Conservation (phyloP, 2,888 invertebrate species). For the Metalampra italica region DNA sequence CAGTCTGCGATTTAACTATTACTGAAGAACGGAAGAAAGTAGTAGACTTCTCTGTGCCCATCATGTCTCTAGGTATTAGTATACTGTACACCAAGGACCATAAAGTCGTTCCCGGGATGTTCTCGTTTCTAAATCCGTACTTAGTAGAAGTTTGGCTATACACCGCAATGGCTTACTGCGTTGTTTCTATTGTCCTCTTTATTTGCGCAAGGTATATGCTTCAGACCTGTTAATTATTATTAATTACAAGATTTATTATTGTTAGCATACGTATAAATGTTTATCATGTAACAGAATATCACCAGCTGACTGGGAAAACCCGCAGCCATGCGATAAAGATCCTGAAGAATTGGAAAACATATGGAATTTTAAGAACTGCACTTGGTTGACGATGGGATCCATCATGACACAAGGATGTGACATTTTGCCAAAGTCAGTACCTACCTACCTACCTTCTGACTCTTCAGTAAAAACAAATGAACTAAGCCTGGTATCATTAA, state of each 20-base stretch:
- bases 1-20: constrained; percentile 88
- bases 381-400: constrained; percentile 95
- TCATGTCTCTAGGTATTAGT: constrained; percentile 96
- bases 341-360: constrained; percentile 93
- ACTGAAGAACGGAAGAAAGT: constrained; percentile 92
- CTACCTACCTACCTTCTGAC: no score
- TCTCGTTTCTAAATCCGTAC: constrained; percentile 93
- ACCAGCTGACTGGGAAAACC: constrained; percentile 96
- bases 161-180: constrained; percentile 89
- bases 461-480: no score
- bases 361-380: constrained; percentile 91
- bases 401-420: constrained; percentile 97
- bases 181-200: constrained; percentile 89
- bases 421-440: constrained; percentile 91
- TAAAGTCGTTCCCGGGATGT: constrained; percentile 86
- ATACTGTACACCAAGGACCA: constrained; percentile 90
- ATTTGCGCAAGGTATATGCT: constrained; percentile 85
- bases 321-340: constrained; percentile 92
- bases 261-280: no score
- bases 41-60: constrained; percentile 97
- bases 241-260: no score
- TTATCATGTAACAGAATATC: constrained; percentile 80
- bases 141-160: constrained; percentile 92
- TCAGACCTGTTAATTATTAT: no score
- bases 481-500: no score